A percentile compares a stretch with the other conserved stretches of the same genome.
phyloP scores from a whole-genome alignment of 2,888 invertebrate species.

The Agonopterix alstromeriana region DNA sequence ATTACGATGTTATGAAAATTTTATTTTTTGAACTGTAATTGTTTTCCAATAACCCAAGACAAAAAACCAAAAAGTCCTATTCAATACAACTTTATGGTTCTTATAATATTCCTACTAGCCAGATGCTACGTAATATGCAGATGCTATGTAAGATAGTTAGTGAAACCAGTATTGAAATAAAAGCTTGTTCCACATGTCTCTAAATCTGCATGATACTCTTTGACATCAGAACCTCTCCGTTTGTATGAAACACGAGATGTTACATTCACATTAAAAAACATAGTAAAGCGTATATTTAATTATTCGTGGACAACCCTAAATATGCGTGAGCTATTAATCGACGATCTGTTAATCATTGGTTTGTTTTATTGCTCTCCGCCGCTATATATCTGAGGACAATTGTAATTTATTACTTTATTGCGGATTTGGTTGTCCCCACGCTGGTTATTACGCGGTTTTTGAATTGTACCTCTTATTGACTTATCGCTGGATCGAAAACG shows the following conservation, averaged over 20 bases:
- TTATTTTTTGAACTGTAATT: no score
- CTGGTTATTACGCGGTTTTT: slow-evolving; percentile 9
- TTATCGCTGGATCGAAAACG: slow-evolving; percentile 1
- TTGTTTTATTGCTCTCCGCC: slow-evolving; percentile 43
- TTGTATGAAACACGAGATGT: background rate
- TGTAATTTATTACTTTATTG: slow-evolving; percentile 57
- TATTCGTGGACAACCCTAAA: slow-evolving; percentile 21
- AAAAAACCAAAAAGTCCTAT: no score
- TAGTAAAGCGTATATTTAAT: background rate
- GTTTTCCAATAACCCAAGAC: no score
- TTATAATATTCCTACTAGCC: no score
- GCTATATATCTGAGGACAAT: slow-evolving; percentile 48
- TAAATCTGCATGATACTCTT: background rate
- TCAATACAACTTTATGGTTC: no score
- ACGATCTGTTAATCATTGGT: slow-evolving; percentile 66
- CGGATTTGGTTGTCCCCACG: slow-evolving; percentile 14
- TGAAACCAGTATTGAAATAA: background rate
- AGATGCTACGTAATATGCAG: no score
- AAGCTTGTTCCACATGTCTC: background rate
- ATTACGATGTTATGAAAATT: no score
- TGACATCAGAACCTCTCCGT: background rate
- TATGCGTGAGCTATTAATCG: slow-evolving; percentile 35
- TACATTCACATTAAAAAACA: no score
- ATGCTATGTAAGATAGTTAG: no score
- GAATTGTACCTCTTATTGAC: slow-evolving; percentile 12